A percentile compares a stretch with the other conserved stretches of the same genome.
Evolutionary conservation across 1,140 invertebrate species (phyloP).

Genomic region (Campodea augens): DNA sequence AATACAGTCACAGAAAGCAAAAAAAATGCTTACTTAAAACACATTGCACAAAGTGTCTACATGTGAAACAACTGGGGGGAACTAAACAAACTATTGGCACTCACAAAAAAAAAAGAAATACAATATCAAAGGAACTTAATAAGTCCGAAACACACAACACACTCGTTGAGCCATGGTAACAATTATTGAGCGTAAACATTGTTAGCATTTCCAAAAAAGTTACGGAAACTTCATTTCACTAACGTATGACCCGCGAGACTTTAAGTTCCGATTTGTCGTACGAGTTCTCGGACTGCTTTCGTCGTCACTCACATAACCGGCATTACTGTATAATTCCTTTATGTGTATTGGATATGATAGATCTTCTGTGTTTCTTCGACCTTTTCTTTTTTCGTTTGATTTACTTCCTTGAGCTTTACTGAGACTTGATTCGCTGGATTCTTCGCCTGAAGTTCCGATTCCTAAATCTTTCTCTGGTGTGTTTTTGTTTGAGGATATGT

Average conservation of each 20-base stretch:
- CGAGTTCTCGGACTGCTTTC: conserved; percentile 12
- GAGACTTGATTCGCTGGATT: conserved; percentile 48
- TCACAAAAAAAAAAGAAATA: too few relatives aligned
- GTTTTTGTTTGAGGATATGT: conserved; percentile 14
- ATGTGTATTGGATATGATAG: conserved; percentile 25
- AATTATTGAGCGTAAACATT: too few relatives aligned
- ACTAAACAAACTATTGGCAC: too few relatives aligned
- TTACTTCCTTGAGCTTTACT: conserved; percentile 49
- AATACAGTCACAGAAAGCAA: too few relatives aligned
- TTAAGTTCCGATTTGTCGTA: conserved; percentile 6
- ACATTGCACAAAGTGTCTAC: too few relatives aligned
- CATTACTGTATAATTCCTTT: conserved; percentile 20
- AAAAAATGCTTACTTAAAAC: too few relatives aligned
- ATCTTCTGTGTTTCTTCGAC: conserved; percentile 29
- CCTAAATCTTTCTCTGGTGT: conserved; percentile 56
- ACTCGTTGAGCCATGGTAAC: too few relatives aligned
- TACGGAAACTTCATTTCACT: conserved; percentile 37
- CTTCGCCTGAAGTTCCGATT: conserved; percentile 58
- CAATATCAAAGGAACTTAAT: too few relatives aligned
- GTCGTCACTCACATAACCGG: conserved; percentile 21
- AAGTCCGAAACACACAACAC: too few relatives aligned
- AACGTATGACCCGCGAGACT: conserved; percentile 22
- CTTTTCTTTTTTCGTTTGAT: conserved; percentile 24
- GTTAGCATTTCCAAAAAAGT: too few relatives aligned
- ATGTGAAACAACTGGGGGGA: too few relatives aligned